phyloP scores from a whole-genome alignment of 2,888 invertebrate genomes.

The Arenicola marina region DNA sequence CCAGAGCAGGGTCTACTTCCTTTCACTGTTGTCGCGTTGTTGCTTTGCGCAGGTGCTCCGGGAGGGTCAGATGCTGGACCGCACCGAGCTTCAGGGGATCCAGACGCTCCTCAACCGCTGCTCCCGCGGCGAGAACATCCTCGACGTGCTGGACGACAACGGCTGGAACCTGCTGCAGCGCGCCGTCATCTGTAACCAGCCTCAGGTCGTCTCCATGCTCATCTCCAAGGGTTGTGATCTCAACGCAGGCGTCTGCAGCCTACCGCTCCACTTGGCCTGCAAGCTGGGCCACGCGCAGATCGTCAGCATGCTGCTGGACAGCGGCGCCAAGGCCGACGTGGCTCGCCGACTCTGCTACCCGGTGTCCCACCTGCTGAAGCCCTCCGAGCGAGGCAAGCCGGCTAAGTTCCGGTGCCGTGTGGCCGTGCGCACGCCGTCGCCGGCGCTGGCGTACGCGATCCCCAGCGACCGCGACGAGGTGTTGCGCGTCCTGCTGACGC shows the following conservation, averaged over 20 bases:
- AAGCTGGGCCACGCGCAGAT: slow-evolving; percentile 73
- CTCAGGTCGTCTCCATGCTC: slow-evolving; percentile 39
- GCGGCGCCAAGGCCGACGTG: slow-evolving; percentile 74
- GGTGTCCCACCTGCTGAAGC: slow-evolving; percentile 59
- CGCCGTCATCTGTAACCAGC: slow-evolving; percentile 72
- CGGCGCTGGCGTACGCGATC: slow-evolving; percentile 56
- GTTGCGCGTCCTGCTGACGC: slow-evolving; percentile 62
- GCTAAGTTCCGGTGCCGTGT: slow-evolving; percentile 40
- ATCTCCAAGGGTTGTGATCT: slow-evolving; percentile 67
- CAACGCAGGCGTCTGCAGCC: slow-evolving; percentile 74
- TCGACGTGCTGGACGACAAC: slow-evolving; percentile 54
- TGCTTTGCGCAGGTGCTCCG: too few species aligned
- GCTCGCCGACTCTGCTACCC: slow-evolving; percentile 76
- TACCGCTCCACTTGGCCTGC: slow-evolving; percentile 77
- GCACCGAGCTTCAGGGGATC: slow-evolving; percentile 30
- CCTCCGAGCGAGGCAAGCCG: slow-evolving; percentile 63
- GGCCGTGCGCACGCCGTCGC: slow-evolving; percentile 48
- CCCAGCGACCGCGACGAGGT: slow-evolving; percentile 45
- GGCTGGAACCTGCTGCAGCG: slow-evolving; percentile 75
- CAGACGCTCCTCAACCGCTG: slow-evolving; percentile 32
- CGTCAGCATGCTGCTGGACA: slow-evolving; percentile 71
- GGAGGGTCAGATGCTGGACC: slow-evolving; percentile 18
- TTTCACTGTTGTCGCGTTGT: too few species aligned
- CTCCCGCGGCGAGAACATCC: slow-evolving; percentile 31
- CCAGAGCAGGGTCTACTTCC: too few species aligned